Conservation (phyloP, 2,113 vertebrate genomes). For the Tachysurus fulvidraco region DNA sequence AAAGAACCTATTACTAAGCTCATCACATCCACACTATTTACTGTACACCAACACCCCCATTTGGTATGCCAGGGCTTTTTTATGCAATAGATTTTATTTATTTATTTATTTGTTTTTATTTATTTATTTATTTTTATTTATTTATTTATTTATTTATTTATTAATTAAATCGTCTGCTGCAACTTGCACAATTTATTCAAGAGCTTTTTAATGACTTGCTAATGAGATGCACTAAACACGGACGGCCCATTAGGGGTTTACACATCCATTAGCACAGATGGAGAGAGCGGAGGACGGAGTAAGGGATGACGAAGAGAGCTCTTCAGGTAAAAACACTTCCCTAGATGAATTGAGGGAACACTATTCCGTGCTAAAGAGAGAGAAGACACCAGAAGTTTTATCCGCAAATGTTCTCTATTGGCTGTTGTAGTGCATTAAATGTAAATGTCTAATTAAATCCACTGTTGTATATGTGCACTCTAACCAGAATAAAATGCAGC, state of each 20-base stretch:
- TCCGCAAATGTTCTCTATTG: not conserved
- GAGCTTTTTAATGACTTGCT: slow-evolving; percentile 44
- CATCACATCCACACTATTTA: not conserved
- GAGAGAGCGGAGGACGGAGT: not conserved
- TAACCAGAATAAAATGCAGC: slow-evolving; percentile 31
- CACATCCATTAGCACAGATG: slow-evolving; percentile 17
- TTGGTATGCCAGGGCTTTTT: not conserved
- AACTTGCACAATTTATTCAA: slow-evolving; percentile 38
- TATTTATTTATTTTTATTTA: not conserved
- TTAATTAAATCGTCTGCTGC: not conserved
- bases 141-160: not conserved
- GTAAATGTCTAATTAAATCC: slow-evolving; percentile 39
- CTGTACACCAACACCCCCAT: not conserved
- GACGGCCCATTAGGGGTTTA: slow-evolving; percentile 11
- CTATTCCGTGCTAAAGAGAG: not conserved
- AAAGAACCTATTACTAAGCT: not conserved
- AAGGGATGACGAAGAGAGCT: not conserved
- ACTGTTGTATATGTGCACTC: not conserved
- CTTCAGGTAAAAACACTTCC: not conserved
- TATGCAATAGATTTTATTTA: not conserved
- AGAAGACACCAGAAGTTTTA: not conserved
- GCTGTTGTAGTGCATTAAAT: slow-evolving; percentile 12
- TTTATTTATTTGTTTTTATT: not conserved
- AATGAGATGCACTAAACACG: slow-evolving; percentile 46
- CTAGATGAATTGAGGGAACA: not conserved